Base-by-base conservation (phyloP, 1,140 invertebrate species). In the Medauroidea extradentata region DNA sequence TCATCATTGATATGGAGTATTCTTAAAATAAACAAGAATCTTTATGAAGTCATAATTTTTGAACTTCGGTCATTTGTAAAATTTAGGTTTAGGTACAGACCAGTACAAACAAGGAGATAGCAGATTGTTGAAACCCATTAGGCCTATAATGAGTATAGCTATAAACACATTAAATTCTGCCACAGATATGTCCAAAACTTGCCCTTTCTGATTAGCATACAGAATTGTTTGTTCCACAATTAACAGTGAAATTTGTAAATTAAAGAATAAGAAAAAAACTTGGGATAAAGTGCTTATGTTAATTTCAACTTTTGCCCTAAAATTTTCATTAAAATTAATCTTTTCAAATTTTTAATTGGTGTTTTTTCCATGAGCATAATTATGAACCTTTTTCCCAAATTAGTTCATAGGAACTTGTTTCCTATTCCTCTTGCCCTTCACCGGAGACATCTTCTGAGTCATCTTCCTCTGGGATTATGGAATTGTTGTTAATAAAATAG, bases 1-100 rank as follows among this genome's bases (percentile, higher is more conserved):
- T 63, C 59, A 39, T 61, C 53, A 61, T 63, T 63, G 1, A 63
- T 24, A 41, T 61, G 62, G n/a, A 63, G 25, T 27, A 43, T 61
- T 25, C 59, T 39, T 2, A 63, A 43, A 41, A 63, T 57, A 57
- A 57, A 57, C 21, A 63, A 56, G 61, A 63, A 62, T 57, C 62
- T 53, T 53, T 63, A 54, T 2, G 59, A 1, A 43, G 62, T n/a
- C 62, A 61, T 63, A 4, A 62, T 57, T 57, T 42, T 14, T 21
- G 44, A 19, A 42, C 59, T 53, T 51, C 59, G 41, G 27, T 61
- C 39, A 39, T 43, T 24, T 57, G 60, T 54, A n/a, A 53, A 63
- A 43, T 63, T 63, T 27, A 57, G 50, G 57, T 61, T 59, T n/a
- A n/a, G n/a, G n/a, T 9, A 51, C 53, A 19, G 43, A 57, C 62